These are phyloP conservation scores for Camarhynchus parvulus DNA, from an alignment of 2,113 vertebrate genomes.

Conservation along the genomic window DNA sequence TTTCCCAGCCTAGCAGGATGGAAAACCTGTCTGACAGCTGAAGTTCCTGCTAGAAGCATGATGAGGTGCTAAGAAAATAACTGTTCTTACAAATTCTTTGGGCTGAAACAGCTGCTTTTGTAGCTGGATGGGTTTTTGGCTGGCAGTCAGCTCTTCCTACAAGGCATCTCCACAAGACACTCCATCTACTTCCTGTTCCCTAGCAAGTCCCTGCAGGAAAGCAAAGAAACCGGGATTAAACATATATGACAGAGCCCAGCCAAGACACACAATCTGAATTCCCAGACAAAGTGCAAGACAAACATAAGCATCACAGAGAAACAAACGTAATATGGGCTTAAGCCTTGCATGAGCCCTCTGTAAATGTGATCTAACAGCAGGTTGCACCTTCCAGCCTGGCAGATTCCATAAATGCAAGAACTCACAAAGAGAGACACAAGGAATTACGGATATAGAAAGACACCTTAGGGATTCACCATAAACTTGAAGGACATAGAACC, in stretches of 20 bases:
- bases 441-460: background rate
- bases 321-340: background rate
- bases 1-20: background rate
- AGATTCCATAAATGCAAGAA: background rate
- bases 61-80: slow-evolving; percentile 68
- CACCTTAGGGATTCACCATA: background rate
- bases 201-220: slow-evolving; percentile 21
- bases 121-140: slow-evolving; percentile 33
- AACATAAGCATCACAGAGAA: slow-evolving; percentile 35
- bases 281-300: slow-evolving; percentile 42
- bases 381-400: background rate
- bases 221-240: slow-evolving; percentile 46
- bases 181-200: slow-evolving; percentile 48
- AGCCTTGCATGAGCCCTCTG: background rate
- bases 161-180: background rate
- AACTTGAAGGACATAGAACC: background rate
- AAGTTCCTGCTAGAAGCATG: slow-evolving; percentile 33
- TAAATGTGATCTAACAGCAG: background rate
- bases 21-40: slow-evolving; percentile 39
- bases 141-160: background rate
- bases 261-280: slow-evolving; percentile 52
- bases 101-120: slow-evolving; percentile 54
- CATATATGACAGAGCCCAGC: background rate
- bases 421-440: background rate
- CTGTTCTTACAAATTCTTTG: slow-evolving; percentile 36